Base-by-base conservation (phyloP, 2,797 vertebrate species). In the Hipposideros larvatus region DNA sequence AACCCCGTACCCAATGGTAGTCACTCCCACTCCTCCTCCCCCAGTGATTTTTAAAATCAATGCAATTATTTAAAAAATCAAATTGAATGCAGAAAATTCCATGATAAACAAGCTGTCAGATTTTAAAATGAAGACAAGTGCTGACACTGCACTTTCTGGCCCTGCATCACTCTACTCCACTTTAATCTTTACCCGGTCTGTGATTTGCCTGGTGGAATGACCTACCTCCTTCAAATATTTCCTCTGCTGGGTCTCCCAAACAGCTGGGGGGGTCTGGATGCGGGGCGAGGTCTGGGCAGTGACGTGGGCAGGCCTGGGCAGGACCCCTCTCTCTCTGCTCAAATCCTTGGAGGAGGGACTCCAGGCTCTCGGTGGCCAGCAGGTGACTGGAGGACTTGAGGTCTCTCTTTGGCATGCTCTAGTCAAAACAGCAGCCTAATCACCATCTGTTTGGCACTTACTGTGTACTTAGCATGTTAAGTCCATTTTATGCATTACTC, bases 151-250 rank as follows among this genome's bases (percentile, higher is more conserved):
- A 51, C 6, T 57, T 59, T 43, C 4, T 9, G 24, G 26, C 4
- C 1, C 19, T 11, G 18, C 0, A 5, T 55, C n/a, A 0, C 37
- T 65, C 1, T 18, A 0, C 28, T 11, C 34, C 43, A 24, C 16
- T 55, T 13, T 63, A 0, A 21, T 73, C 48, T 21, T 9, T 15
- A 46, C 28, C 3, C 4, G 3, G 4, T 55, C 19, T 14, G 41
- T 63, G 48, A 18, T 19, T 82, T 41, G 16, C 34, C 37, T 68
- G 34, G 63, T 15, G 18, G 48, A n/a, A 41, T 37, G 46, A 55
- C 16, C 2, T 1, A 5, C 7, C 26, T 37, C 55, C 31, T 16
- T 31, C 77, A 75, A 66, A 70, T 26, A 43, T 18, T 21, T 70
- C 26, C 70, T 70, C 43, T 51, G 0, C 26, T 53, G 71, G 21